Evolutionary conservation across 2,797 vertebrate genomes (phyloP).

Genomic region (Bovichtus diacanthus): DNA sequence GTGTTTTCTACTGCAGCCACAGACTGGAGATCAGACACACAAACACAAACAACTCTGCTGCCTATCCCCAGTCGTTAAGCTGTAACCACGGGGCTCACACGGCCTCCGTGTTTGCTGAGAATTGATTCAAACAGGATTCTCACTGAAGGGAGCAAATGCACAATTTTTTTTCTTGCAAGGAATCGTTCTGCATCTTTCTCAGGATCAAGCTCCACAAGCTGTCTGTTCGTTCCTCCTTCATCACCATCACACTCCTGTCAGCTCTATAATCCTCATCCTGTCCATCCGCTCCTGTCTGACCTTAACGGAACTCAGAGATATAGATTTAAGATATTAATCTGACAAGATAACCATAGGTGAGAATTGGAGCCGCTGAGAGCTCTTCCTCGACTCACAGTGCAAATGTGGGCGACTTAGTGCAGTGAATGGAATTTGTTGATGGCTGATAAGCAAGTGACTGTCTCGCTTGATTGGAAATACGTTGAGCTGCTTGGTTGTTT

Average conservation of each 20-base stretch:
- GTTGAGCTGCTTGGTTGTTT: background rate
- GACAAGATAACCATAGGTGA: conserved; percentile 57
- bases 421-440: conserved; percentile 27
- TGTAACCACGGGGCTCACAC: conserved; percentile 23
- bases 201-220: conserved; percentile 10
- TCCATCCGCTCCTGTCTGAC: conserved; percentile 54
- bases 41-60: conserved; percentile 14
- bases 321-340: too few relatives aligned
- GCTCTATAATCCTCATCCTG: conserved; percentile 62
- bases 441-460: conserved; percentile 33
- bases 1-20: conserved; percentile 29
- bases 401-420: conserved; percentile 35
- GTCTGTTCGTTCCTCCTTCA: conserved; percentile 21
- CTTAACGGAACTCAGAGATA: conserved; percentile 44
- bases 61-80: conserved; percentile 43
- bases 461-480: conserved; percentile 5
- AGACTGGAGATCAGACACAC: conserved; percentile 34
- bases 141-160: conserved; percentile 1
- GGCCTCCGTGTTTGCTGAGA: conserved; percentile 7
- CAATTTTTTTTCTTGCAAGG: background rate
- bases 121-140: conserved; percentile 25
- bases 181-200: conserved; percentile 8
- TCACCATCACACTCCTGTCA: conserved; percentile 29
- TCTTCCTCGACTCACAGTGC: conserved; percentile 27
- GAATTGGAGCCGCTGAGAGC: conserved; percentile 44